Evolutionary conservation across 1,140 invertebrate species (phyloP), one percentile per base, ranked within the genome.

Genomic region (Orius laevigatus): DNA sequence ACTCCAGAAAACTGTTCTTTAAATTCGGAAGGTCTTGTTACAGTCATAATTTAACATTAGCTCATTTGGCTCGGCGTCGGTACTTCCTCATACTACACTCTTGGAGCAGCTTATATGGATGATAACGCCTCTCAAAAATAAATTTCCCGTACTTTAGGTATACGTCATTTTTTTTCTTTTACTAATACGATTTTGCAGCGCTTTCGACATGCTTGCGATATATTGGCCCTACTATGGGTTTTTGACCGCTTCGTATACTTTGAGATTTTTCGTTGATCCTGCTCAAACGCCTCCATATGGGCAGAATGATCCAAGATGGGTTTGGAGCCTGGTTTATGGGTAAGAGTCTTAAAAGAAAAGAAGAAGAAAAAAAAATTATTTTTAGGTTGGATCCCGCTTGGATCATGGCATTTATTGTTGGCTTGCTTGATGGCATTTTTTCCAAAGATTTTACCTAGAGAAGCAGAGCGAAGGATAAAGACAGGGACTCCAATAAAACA

Each of bases 241-340:
- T 32, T 25, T 54, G 3, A 9, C 56, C 2, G 56, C 56, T 1
- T 56, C 54, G 8, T 58, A 53, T 38, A 41, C 50, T 11, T 42
- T 60, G 1, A 46, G 54, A 33, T 12, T 51, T 18, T 57, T 54
- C 33, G 50, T 58, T 8, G 48, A 51, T 34, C 50, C 52, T n/a
- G 19, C 39, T 11, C 15, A 51, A 4, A 45, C 33, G 8, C 53
- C 48, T 52, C 52, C 49, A 32, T 62, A 64, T 41, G 53, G 42
- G 9, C 25, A 41, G 0, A 53, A 56, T 20, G 62, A 66, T 52
- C 59, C 62, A 15, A 42, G 59, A 15, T 66, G 63, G 63, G 54
- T 66, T n/a, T 36, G 65, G 65, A 19, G 62, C 64, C 2, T 67
- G 66, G 66, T 66, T 63, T 58, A 47, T 64, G n/a, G 63, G 63